Evolutionary conservation across 2,888 invertebrate species (phyloP).

Genomic region (Bugula neritina): DNA sequence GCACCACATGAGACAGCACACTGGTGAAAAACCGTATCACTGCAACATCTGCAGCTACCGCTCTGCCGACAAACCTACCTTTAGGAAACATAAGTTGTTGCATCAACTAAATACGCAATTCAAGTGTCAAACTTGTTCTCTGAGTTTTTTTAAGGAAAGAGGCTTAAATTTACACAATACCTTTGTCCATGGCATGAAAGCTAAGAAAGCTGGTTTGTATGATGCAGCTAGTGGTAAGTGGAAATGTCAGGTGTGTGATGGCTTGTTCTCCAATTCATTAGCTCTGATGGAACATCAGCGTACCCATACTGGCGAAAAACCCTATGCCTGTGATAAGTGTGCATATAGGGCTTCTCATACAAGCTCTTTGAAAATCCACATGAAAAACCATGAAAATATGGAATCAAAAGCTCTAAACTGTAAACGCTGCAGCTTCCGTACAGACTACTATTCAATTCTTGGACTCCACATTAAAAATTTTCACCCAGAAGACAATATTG

Average conservation of each 20-base stretch:
- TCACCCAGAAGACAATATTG: background rate
- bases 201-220: background rate
- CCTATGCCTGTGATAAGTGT: conserved; percentile 12
- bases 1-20: conserved; percentile 24
- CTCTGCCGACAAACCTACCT: background rate
- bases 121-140: background rate
- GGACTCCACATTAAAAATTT: background rate
- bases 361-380: background rate
- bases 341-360: background rate
- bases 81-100: background rate
- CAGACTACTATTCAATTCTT: conserved; percentile 6
- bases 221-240: background rate
- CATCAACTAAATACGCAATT: background rate
- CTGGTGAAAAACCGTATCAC: conserved; percentile 15
- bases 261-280: background rate
- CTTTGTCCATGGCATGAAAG: background rate
- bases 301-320: conserved; percentile 7
- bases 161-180: background rate
- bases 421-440: conserved; percentile 1
- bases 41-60: conserved; percentile 10
- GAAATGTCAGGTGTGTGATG: conserved; percentile 13
- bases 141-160: background rate
- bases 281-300: background rate
- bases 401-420: background rate
- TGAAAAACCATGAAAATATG: conserved; percentile 11